Conservation (phyloP, 2,797 vertebrate species). For the Sciurus carolinensis region DNA sequence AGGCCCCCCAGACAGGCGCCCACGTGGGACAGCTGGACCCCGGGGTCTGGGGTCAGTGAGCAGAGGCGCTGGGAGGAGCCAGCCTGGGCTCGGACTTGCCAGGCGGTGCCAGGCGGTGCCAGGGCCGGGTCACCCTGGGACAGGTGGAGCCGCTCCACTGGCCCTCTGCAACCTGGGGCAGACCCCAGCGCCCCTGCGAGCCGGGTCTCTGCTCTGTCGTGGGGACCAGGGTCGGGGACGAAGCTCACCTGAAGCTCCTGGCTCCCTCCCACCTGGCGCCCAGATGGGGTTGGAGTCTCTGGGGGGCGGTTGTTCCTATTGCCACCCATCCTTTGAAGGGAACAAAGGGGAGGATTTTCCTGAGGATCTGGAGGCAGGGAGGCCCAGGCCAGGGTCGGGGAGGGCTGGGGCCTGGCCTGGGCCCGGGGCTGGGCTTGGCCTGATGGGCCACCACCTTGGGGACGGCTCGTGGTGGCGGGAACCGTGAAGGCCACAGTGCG, state of each 20-base stretch:
- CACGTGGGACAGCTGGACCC: accelerated
- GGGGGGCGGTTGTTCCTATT: background rate
- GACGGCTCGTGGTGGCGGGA: background rate
- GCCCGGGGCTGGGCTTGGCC: background rate
- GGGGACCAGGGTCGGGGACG: accelerated
- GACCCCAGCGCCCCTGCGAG: background rate
- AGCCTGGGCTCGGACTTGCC: background rate
- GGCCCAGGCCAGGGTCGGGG: background rate
- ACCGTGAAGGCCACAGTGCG: background rate
- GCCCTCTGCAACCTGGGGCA: background rate
- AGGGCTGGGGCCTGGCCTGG: background rate
- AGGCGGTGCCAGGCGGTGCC: accelerated
- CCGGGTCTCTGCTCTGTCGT: background rate
- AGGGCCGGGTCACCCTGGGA: background rate
- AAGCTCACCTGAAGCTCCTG: accelerated
- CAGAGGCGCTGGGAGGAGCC: background rate
- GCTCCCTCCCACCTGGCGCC: background rate
- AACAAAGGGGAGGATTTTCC: background rate
- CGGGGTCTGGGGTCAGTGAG: no score
- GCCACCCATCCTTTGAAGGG: background rate
- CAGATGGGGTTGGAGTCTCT: background rate
- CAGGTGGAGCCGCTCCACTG: background rate
- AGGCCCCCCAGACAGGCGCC: background rate
- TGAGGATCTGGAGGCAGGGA: background rate
- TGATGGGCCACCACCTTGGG: background rate